phyloP scores from a whole-genome alignment of 1,140 invertebrate species.

The Olivierus martensii region DNA sequence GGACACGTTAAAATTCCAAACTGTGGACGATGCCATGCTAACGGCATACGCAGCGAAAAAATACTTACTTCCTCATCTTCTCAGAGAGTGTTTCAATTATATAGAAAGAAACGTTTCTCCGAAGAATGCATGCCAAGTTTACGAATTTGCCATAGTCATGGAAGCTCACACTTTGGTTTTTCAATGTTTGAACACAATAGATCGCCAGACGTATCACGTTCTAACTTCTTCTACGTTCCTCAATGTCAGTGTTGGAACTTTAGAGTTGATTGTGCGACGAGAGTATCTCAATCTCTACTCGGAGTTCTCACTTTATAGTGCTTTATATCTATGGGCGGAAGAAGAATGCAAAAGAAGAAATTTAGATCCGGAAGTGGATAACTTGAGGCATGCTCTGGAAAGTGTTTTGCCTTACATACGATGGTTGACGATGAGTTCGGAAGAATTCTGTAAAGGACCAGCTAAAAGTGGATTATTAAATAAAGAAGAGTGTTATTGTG shows the following conservation, averaged over 20 bases:
- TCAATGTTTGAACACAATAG: slow-evolving; percentile 25
- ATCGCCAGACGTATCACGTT: slow-evolving; percentile 24
- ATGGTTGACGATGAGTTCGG: slow-evolving; percentile 23
- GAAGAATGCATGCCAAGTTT: slow-evolving; percentile 23
- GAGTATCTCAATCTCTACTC: slow-evolving; percentile 24
- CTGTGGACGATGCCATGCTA: slow-evolving; percentile 25
- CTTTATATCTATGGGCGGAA: slow-evolving; percentile 22
- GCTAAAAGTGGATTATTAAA: slow-evolving; percentile 19
- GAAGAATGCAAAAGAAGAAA: slow-evolving; percentile 20
- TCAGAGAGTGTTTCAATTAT: slow-evolving; percentile 24
- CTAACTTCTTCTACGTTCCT: slow-evolving; percentile 16
- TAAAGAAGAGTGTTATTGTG: slow-evolving; percentile 21
- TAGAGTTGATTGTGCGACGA: slow-evolving; percentile 22
- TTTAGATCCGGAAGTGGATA: slow-evolving; percentile 16
- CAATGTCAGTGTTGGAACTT: slow-evolving; percentile 19
- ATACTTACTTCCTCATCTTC: slow-evolving; percentile 23
- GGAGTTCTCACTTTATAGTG: slow-evolving; percentile 23
- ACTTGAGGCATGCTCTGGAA: slow-evolving; percentile 7
- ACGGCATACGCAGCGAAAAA: slow-evolving; percentile 26
- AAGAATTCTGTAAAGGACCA: slow-evolving; percentile 22
- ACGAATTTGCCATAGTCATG: slow-evolving; percentile 22
- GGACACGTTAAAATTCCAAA: slow-evolving; percentile 22
- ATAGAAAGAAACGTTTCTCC: slow-evolving; percentile 24
- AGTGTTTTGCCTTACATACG: slow-evolving; percentile 14
- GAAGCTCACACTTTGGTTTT: slow-evolving; percentile 24